These are phyloP conservation scores for Globicephala melas DNA, from an alignment of 2,113 vertebrate species.

Conservation along the genomic window DNA sequence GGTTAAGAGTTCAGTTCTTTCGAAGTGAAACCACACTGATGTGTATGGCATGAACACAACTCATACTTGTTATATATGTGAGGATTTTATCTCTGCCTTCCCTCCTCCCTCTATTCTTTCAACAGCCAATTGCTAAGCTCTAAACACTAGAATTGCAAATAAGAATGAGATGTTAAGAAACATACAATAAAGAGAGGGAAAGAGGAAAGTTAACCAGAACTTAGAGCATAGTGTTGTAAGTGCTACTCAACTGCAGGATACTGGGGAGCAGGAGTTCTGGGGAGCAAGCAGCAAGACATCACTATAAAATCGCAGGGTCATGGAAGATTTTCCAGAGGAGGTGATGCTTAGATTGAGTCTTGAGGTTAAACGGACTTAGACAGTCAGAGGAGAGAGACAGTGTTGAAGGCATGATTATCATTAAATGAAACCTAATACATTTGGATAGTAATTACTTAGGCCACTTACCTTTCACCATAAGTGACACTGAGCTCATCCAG, in stretches of 20 bases:
- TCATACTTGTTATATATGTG: neutral
- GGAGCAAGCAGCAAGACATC: neutral
- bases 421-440: neutral
- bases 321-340: neutral
- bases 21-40: neutral
- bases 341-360: neutral
- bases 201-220: neutral
- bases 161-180: neutral
- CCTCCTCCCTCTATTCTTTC: neutral
- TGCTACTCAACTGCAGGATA: neutral
- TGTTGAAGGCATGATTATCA: neutral
- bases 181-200: neutral
- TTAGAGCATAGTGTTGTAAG: fast-evolving
- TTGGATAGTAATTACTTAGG: neutral
- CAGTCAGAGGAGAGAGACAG: neutral
- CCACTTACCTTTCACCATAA: constrained; percentile 91
- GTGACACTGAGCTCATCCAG: constrained; percentile 93
- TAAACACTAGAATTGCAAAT: neutral
- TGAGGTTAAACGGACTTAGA: neutral
- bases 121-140: neutral
- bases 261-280: neutral
- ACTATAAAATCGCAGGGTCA: neutral
- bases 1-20: neutral
- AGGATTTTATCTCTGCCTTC: neutral
- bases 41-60: neutral